These are phyloP conservation scores for Rachycentron canadum DNA, from an alignment of 2,797 vertebrate species.

Conservation along the genomic window DNA sequence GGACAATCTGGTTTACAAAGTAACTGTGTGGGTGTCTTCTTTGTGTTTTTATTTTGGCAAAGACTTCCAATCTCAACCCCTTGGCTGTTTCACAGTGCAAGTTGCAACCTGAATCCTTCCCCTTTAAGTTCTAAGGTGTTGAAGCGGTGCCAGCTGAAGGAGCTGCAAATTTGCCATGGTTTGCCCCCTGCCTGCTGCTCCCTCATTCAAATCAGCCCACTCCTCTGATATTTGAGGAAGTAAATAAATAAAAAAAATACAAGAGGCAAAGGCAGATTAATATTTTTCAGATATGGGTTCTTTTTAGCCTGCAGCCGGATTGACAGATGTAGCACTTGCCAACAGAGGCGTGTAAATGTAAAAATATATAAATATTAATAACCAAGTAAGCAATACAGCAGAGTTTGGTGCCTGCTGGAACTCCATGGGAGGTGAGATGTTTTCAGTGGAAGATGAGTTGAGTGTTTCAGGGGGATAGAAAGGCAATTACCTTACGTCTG, in stretches of 20 bases:
- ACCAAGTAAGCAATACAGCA: constrained; percentile 63
- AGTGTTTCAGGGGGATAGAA: constrained; percentile 77
- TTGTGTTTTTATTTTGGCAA: constrained; percentile 70
- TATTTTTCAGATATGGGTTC: constrained; percentile 77
- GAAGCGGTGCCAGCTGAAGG: constrained; percentile 72
- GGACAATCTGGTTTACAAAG: constrained; percentile 55
- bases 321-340: constrained; percentile 83
- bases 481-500: constrained; percentile 86
- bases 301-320: constrained; percentile 82
- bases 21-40: constrained; percentile 63
- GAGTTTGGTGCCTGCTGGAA: constrained; percentile 74
- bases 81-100: constrained; percentile 59
- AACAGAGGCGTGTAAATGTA: constrained; percentile 76
- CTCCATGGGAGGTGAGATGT: constrained; percentile 72
- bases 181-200: constrained; percentile 62
- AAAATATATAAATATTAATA: constrained; percentile 84
- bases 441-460: constrained; percentile 66
- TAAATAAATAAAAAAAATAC: constrained; percentile 66
- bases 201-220: constrained; percentile 61
- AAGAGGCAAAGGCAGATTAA: constrained; percentile 65
- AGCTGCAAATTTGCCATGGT: constrained; percentile 64
- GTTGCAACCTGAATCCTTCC: constrained; percentile 60
- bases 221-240: constrained; percentile 62
- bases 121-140: constrained; percentile 61
- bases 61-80: constrained; percentile 53